phyloP scores from a whole-genome alignment of 2,797 vertebrate genomes.

The Falco novaeseelandiae region DNA sequence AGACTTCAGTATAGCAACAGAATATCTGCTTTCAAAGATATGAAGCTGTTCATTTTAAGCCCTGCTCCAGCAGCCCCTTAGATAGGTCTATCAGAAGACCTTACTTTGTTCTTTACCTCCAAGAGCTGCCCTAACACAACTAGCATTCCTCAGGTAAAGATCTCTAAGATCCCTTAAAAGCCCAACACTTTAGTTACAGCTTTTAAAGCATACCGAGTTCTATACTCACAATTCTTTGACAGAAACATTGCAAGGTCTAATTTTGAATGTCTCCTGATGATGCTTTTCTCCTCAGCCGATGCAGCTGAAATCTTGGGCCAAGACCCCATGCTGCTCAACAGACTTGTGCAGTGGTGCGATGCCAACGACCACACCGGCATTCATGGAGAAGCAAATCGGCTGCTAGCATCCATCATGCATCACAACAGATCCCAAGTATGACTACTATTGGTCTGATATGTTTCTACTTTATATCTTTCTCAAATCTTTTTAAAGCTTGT shows the following conservation, averaged over 20 bases:
- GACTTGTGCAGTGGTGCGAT: conserved; percentile 88
- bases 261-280: neutral
- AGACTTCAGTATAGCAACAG: neutral
- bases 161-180: neutral
- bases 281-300: conserved; percentile 77
- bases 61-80: neutral
- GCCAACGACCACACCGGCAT: conserved; percentile 82
- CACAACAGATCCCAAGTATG: conserved; percentile 85
- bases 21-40: neutral
- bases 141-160: neutral
- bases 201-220: neutral
- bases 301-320: conserved; percentile 85
- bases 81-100: rapidly evolving
- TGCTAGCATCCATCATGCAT: conserved; percentile 86
- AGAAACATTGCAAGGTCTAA: neutral
- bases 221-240: neutral
- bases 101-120: neutral
- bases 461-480: neutral
- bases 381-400: conserved; percentile 83
- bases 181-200: neutral
- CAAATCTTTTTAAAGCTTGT: neutral
- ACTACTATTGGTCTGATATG: rapidly evolving
- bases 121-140: neutral
- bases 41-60: neutral
- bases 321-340: conserved; percentile 79